These are phyloP conservation scores for Apis cerana DNA, from an alignment of 1,140 invertebrate genomes.

Conservation along the genomic window DNA sequence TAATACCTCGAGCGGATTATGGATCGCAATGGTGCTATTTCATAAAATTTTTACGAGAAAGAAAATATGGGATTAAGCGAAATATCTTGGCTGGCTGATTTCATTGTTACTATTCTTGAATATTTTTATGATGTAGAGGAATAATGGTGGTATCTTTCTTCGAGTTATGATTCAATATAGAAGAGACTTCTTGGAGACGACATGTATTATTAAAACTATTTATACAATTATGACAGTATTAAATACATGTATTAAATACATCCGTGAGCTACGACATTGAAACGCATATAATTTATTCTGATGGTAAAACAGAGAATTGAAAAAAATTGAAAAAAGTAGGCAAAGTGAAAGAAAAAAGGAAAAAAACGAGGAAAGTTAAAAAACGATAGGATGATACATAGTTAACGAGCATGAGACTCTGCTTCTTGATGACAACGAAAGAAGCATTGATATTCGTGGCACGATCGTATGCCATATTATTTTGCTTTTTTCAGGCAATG, in stretches of 20 bases:
- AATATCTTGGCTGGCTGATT: neutral
- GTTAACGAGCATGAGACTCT: constrained; percentile 19
- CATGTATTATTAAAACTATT: no score
- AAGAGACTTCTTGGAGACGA: neutral
- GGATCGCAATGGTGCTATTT: neutral
- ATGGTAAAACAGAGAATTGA: neutral
- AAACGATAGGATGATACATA: neutral
- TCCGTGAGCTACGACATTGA: neutral
- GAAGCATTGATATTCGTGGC: constrained; percentile 43
- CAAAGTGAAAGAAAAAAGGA: neutral
- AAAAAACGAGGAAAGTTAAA: neutral
- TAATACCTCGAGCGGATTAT: neutral
- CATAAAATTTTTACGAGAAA: neutral
- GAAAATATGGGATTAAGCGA: neutral
- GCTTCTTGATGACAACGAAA: constrained; percentile 5
- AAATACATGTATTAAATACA: neutral
- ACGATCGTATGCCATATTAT: constrained; percentile 37
- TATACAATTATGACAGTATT: neutral
- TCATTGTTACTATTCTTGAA: neutral
- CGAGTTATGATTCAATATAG: neutral
- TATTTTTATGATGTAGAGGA: neutral
- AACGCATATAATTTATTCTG: neutral
- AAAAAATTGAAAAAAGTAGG: neutral
- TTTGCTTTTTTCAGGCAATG: constrained; percentile 25
- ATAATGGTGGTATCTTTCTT: no score